phyloP scores from a whole-genome alignment of 2,888 invertebrate species.

The Chymomyza caudatula region DNA sequence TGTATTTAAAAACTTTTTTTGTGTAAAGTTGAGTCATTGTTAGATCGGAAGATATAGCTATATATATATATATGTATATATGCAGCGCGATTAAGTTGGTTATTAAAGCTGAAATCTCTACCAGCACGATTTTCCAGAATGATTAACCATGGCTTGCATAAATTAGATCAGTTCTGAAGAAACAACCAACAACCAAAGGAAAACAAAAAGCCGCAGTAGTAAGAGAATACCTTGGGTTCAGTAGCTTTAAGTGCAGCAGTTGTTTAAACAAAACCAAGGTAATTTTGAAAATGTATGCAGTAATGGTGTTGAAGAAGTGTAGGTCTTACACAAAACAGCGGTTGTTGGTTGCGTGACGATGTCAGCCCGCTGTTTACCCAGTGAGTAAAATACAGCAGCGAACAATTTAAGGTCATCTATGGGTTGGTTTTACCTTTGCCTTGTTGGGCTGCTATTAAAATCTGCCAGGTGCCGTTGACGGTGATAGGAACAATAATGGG shows the following conservation, averaged over 20 bases:
- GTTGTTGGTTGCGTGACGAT: constrained; percentile 37
- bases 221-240: neutral
- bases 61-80: too few species aligned
- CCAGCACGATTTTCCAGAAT: neutral
- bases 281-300: neutral
- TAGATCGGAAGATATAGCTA: too few species aligned
- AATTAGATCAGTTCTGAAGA: constrained; percentile 38
- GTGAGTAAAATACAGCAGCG: constrained; percentile 32
- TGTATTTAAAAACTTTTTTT: too few species aligned
- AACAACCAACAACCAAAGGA: constrained; percentile 7
- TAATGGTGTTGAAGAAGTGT: neutral
- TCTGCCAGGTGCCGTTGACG: constrained; percentile 32
- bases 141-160: neutral
- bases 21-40: too few species aligned
- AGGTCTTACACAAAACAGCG: neutral
- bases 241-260: neutral
- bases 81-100: too few species aligned
- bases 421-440: constrained; percentile 1
- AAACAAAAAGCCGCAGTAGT: neutral
- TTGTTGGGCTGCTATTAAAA: constrained; percentile 43
- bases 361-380: constrained; percentile 21
- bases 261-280: neutral
- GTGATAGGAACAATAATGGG: neutral
- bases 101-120: neutral
- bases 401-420: constrained; percentile 49